Base-by-base conservation (phyloP, 53 echinoderm and acorn worm species). In the Zoroaster sp. region DNA sequence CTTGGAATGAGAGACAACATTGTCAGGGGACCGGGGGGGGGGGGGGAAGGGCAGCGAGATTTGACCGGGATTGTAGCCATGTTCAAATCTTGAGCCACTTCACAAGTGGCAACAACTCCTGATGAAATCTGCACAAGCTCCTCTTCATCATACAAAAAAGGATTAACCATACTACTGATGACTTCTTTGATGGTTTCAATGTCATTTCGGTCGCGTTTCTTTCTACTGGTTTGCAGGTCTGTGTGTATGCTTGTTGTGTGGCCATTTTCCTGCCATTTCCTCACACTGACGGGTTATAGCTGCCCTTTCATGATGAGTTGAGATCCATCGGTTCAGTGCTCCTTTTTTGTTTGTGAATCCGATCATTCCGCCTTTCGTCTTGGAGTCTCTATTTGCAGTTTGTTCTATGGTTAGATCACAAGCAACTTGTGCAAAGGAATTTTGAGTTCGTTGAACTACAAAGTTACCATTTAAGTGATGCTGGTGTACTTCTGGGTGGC, bases 211-310 rank as follows among this genome's bases (percentile, higher is more conserved):
- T 75, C 36, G 44, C 52, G 28, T 66, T 78, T 40, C 21, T 74
- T 91, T 14, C 86, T 72, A 8, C 18, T 37, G 13, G 35, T 3
- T 13, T 65, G 38, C 9, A 90, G 59, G 36, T 90, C 76, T 35
- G 74, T 85, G 32, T 55, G 55, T 1, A 34, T 36, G 5, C 80
- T 28, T 18, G 83, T 18, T 59, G 47, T 17, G 41, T 42, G 32
- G 38, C 67, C 70, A 33, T 81, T 17, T 80, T 17, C 92, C 80
- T 14, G 92, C 88, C 88, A 73, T 81, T 7, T 28, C 78, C 39
- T 74, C 90, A 80, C 78, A 77, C 38, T 87, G 46, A 17, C 77
- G 35, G 69, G 92, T 88, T 17, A 92, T 92, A 14, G 87, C 87
- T 47, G 75, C 92, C 18, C 88, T 49, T 5, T 69, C 88, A 70